These are phyloP conservation scores for Hecatera dysodea DNA, from an alignment of 2,888 invertebrate species.

Conservation along the genomic window DNA sequence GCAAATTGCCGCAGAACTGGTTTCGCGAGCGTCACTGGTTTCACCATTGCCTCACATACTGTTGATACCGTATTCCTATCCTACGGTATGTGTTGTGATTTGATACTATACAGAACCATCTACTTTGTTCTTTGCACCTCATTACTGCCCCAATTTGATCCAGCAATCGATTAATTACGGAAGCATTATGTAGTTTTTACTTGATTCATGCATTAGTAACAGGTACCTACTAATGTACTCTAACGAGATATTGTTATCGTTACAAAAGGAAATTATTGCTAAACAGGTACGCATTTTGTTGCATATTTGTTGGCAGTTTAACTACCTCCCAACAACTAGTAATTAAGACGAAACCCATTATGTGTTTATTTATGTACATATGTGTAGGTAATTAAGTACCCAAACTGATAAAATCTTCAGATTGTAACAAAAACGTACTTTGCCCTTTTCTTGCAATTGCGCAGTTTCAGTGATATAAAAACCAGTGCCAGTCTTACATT, in stretches of 20 bases:
- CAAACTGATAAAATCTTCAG: background rate
- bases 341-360: background rate
- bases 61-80: background rate
- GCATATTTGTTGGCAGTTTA: background rate
- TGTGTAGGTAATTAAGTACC: background rate
- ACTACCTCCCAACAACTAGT: background rate
- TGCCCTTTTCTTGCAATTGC: background rate
- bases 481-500: background rate
- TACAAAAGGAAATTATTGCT: slow-evolving; percentile 1
- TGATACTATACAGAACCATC: background rate
- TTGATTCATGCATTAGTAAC: slow-evolving; percentile 7
- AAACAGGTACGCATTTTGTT: slow-evolving; percentile 4
- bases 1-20: slow-evolving; percentile 40
- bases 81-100: background rate
- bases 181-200: background rate
- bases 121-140: background rate
- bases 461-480: slow-evolving; percentile 3
- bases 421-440: background rate
- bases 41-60: background rate
- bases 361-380: slow-evolving; percentile 3
- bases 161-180: background rate
- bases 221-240: background rate
- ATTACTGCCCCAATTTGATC: background rate
- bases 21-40: slow-evolving; percentile 21
- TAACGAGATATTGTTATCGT: background rate